phyloP scores from a whole-genome alignment of 2,888 invertebrate species.

The Sesia apiformis region DNA sequence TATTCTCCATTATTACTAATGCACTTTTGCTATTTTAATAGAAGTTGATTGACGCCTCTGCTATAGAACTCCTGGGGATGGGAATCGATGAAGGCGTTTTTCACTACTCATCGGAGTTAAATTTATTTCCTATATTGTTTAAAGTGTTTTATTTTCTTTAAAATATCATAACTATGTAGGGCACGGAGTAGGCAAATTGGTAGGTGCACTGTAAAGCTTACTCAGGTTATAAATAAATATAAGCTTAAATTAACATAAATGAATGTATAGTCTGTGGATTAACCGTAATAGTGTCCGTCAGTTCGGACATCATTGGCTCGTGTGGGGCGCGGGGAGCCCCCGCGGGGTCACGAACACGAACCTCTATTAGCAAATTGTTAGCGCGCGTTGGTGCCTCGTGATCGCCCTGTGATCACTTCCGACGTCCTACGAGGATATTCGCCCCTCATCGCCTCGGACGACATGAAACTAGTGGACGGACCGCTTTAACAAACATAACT shows the following conservation, averaged over 20 bases:
- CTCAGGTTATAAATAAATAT: no score
- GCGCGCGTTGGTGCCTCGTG: constrained; percentile 53
- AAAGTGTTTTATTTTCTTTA: no score
- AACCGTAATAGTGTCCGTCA: constrained; percentile 19
- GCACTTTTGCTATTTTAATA: no score
- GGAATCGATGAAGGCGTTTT: no score
- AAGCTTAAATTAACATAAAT: neutral
- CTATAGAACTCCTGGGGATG: no score
- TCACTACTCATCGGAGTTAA: no score
- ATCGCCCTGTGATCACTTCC: constrained; percentile 59
- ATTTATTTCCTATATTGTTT: no score
- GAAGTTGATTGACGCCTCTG: no score
- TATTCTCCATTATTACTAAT: no score
- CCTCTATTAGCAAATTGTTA: constrained; percentile 64
- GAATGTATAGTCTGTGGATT: neutral
- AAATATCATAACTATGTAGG: no score
- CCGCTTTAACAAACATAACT: neutral
- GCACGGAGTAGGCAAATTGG: no score
- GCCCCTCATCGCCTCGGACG: neutral
- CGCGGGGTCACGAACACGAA: constrained; percentile 57
- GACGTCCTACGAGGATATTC: constrained; percentile 20
- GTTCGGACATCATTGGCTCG: constrained; percentile 29
- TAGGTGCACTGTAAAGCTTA: no score
- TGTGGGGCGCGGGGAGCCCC: constrained; percentile 15
- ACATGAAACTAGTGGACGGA: neutral